phyloP scores from a whole-genome alignment of 2,888 invertebrate genomes.

The Galerucella calmariensis region DNA sequence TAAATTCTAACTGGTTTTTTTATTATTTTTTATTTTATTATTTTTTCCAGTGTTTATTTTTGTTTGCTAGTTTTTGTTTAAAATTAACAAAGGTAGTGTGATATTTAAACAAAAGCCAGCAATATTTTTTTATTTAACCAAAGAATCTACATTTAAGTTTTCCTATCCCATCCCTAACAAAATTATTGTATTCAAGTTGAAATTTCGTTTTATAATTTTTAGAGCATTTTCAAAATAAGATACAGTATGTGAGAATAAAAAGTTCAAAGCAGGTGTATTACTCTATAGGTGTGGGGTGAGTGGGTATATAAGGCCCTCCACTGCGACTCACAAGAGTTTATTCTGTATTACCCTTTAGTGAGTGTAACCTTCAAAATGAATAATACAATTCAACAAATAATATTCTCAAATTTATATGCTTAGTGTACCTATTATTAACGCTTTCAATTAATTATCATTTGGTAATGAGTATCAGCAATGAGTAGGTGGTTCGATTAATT shows the following conservation, averaged over 20 bases:
- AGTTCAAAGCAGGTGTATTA: too few relatives aligned
- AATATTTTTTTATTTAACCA: not conserved
- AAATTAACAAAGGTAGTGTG: not conserved
- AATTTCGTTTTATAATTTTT: not conserved
- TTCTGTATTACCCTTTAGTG: too few relatives aligned
- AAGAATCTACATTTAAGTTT: not conserved
- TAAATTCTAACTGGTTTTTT: not conserved
- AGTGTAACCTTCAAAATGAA: too few relatives aligned
- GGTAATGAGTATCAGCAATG: too few relatives aligned
- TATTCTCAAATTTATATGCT: too few relatives aligned
- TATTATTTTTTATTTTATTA: not conserved
- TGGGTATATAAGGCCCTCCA: too few relatives aligned
- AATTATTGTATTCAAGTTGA: not conserved
- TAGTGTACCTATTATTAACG: too few relatives aligned
- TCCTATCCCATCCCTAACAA: not conserved
- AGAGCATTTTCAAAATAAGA: not conserved
- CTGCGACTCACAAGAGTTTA: too few relatives aligned
- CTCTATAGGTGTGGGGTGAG: too few relatives aligned
- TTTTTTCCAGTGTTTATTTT: constrained; percentile 2
- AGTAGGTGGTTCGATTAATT: too few relatives aligned
- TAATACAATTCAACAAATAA: too few relatives aligned
- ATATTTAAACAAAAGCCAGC: constrained; percentile 1
- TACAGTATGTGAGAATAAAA: not conserved
- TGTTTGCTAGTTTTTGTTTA: constrained; percentile 1
- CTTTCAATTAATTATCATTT: too few relatives aligned